phyloP scores from a whole-genome alignment of 1,140 invertebrate species.

The Aphaenogaster rudis region DNA sequence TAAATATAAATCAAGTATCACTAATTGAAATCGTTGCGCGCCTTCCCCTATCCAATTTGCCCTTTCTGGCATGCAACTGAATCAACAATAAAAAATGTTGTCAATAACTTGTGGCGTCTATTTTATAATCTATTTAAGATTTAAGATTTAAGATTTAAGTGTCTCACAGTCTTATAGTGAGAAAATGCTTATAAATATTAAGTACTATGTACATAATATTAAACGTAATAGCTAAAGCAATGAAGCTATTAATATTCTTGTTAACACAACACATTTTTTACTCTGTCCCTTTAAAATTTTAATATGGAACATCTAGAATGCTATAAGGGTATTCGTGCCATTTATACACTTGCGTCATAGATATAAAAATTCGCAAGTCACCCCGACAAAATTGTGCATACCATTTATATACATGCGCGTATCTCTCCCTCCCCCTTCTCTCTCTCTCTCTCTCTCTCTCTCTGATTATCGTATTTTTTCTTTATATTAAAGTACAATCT shows the following conservation, averaged over 20 bases:
- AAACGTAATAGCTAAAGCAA: background rate
- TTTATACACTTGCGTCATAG: conserved; percentile 18
- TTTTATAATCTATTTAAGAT: background rate
- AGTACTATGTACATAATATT: background rate
- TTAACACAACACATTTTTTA: background rate
- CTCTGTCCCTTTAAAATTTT: conserved; percentile 14
- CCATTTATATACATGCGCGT: conserved; percentile 13
- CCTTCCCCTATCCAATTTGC: background rate
- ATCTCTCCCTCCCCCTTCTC: background rate
- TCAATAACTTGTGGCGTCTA: background rate
- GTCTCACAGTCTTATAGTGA: background rate
- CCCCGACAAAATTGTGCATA: conserved; percentile 10
- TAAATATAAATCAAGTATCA: background rate
- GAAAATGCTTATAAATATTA: background rate
- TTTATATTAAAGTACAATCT: conserved; percentile 27
- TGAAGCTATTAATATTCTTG: conserved; percentile 10
- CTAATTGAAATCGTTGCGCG: conserved; percentile 24
- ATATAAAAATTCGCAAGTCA: conserved; percentile 43
- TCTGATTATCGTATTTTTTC: conserved; percentile 27
- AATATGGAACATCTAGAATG: background rate
- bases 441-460: background rate
- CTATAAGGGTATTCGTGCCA: background rate
- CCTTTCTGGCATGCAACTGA: background rate
- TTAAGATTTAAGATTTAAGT: background rate
- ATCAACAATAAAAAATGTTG: background rate